A percentile compares a stretch with the other conserved stretches of the same genome.
phyloP scores from a whole-genome alignment of 2,113 vertebrate species.

The Hippopotamus amphibius region DNA sequence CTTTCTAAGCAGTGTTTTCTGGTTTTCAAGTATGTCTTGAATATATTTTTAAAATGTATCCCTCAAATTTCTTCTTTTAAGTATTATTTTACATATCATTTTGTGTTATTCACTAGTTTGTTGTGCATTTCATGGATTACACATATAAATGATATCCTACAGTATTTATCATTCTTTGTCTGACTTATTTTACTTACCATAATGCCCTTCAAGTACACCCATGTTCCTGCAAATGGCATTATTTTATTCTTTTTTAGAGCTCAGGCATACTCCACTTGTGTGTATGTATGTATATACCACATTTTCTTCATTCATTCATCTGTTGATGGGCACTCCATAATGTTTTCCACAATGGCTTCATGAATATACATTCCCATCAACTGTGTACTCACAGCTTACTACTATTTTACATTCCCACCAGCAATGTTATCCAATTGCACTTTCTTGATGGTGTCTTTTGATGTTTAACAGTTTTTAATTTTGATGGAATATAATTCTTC shows the following conservation, averaged over 20 bases:
- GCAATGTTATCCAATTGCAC: background rate
- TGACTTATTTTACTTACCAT: background rate
- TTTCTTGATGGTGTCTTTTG: background rate
- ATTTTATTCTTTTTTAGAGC: background rate
- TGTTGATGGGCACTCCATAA: no score
- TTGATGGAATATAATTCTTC: background rate
- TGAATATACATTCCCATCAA: background rate
- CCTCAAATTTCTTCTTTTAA: background rate
- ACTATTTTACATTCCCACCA: background rate
- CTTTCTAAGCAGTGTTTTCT: no score
- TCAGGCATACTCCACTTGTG: background rate
- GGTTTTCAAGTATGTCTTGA: no score
- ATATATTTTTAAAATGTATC: background rate
- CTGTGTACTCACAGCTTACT: background rate
- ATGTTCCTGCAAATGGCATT: background rate
- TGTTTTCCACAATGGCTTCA: no score
- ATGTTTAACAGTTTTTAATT: background rate
- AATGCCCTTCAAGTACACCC: background rate
- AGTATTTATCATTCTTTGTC: background rate
- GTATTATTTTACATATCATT: background rate
- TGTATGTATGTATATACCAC: background rate
- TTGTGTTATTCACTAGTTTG: background rate
- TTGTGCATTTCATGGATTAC: background rate
- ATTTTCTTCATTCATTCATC: background rate
- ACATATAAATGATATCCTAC: background rate